phyloP scores from a whole-genome alignment of 92 coral and sea anemone genomes.

The Palythoa grandiflora region DNA sequence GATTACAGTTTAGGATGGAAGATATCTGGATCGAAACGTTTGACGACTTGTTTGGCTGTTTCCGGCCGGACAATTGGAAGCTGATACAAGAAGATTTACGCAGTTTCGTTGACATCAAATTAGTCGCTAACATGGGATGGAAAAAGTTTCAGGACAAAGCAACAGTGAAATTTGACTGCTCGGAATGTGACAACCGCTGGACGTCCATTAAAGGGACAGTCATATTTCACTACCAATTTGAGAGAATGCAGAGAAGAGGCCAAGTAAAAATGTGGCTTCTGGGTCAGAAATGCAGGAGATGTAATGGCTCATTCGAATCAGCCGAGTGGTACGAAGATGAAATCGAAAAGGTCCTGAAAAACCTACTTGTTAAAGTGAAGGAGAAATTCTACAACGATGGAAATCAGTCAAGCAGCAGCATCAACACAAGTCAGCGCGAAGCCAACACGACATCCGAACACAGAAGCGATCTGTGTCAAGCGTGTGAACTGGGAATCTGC shows the following conservation, averaged over 20 bases:
- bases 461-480: no score
- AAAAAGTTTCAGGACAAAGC: background rate
- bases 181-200: constrained; percentile 21
- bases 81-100: background rate
- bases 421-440: no score
- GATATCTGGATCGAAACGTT: background rate
- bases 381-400: no score
- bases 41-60: background rate
- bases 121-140: constrained; percentile 24
- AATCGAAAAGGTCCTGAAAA: constrained; percentile 2
- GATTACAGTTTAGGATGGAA: background rate
- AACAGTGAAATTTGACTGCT: constrained; percentile 24
- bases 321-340: constrained; percentile 29
- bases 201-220: constrained; percentile 42
- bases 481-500: no score
- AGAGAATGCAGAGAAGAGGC: background rate
- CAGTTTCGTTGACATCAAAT: background rate
- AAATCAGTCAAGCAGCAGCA: no score
- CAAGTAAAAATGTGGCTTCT: constrained; percentile 42
- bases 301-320: constrained; percentile 18
- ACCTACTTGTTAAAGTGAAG: no score
- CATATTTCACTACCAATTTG: constrained; percentile 26
- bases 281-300: constrained; percentile 38
- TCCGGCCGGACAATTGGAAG: constrained; percentile 8
- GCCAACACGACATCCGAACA: no score